These are phyloP conservation scores for Trichopoda pennipes DNA, from an alignment of 2,888 invertebrate species.

Conservation along the genomic window DNA sequence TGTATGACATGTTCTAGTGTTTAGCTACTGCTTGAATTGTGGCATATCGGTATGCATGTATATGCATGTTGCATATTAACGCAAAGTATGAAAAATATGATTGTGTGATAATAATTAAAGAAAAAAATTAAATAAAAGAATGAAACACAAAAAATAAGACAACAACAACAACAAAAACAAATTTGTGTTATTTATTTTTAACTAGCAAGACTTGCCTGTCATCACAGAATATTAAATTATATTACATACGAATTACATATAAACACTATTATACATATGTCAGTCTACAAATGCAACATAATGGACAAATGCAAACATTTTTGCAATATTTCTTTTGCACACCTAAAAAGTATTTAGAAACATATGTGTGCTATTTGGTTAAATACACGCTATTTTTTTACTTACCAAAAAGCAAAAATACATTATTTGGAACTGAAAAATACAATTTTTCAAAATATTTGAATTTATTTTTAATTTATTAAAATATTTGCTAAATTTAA, in stretches of 20 bases:
- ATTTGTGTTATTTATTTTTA: conserved; percentile 26
- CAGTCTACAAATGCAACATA: neutral
- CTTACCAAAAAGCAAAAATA: too few species aligned
- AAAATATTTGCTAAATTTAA: too few species aligned
- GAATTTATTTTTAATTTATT: too few species aligned
- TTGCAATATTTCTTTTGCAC: conserved; percentile 7
- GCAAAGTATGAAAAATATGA: conserved; percentile 62
- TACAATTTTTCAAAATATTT: too few species aligned
- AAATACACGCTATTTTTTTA: too few species aligned
- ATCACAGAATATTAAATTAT: conserved; percentile 56
- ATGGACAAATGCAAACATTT: conserved; percentile 5
- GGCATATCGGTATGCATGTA: conserved; percentile 51
- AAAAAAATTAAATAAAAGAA: conserved; percentile 24
- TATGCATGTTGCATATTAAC: conserved; percentile 61
- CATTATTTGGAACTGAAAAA: too few species aligned
- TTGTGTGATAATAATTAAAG: conserved; percentile 59
- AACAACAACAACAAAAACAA: conserved; percentile 15
- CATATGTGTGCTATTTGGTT: too few species aligned
- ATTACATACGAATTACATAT: conserved; percentile 25
- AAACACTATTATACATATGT: neutral
- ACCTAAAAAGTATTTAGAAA: conserved; percentile 16
- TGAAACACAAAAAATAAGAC: too few species aligned
- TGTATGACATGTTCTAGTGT: conserved; percentile 29
- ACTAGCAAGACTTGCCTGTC: conserved; percentile 52
- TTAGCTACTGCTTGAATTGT: conserved; percentile 17